Percentiles rank a stretch among this genome's conserved stretches.
Conservation (phyloP, 2,797 vertebrate species). For the Morelia viridis region DNA sequence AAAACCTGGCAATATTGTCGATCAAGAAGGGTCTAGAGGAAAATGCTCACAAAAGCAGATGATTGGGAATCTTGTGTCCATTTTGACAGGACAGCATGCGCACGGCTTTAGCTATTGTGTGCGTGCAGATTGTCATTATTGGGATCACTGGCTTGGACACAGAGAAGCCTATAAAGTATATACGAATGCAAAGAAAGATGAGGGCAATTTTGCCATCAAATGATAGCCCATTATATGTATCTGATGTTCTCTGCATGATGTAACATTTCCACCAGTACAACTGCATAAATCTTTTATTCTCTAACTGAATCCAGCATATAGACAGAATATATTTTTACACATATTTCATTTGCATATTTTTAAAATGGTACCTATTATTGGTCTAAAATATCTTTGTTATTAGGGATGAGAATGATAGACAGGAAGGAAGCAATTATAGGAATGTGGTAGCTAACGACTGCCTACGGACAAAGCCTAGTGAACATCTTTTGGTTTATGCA, state of each 20-base stretch:
- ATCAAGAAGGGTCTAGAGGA: neutral
- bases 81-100: neutral
- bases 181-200: neutral
- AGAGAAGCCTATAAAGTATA: neutral
- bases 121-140: no score
- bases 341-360: neutral
- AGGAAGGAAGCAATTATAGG: neutral
- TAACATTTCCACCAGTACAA: neutral
- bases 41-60: neutral
- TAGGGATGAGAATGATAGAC: neutral
- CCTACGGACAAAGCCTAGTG: neutral
- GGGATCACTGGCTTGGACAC: neutral
- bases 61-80: neutral
- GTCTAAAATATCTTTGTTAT: neutral
- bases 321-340: neutral
- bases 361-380: neutral
- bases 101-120: neutral
- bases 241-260: neutral
- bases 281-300: neutral
- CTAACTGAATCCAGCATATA: neutral
- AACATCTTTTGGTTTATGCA: neutral
- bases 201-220: neutral
- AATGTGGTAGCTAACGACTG: neutral
- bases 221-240: neutral
- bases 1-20: rapidly evolving